Evolutionary conservation across 2,113 vertebrate genomes (phyloP).

Genomic region (Cervus canadensis): DNA sequence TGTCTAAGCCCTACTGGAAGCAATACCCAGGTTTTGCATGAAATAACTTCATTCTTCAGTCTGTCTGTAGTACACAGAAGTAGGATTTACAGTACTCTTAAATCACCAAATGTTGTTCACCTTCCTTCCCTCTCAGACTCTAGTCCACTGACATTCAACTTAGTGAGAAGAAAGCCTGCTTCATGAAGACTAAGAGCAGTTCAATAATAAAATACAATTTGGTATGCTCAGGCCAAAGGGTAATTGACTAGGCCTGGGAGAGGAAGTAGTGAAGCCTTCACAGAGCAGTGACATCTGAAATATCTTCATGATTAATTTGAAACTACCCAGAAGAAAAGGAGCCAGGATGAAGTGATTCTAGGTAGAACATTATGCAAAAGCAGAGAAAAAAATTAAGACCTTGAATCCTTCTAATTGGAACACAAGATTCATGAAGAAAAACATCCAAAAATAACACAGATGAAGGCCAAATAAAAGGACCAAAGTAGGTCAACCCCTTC

Average conservation of each 20-base stretch:
- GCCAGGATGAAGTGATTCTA: background rate
- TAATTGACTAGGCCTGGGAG: background rate
- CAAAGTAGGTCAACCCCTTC: background rate
- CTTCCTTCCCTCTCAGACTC: background rate
- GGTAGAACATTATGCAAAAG: background rate
- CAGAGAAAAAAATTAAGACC: background rate
- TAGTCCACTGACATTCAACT: background rate
- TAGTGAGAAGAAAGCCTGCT: background rate
- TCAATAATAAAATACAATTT: constrained; percentile 5
- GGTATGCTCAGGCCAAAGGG: background rate
- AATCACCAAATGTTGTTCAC: background rate
- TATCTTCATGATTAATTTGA: background rate
- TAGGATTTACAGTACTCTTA: background rate
- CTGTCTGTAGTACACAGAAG: background rate
- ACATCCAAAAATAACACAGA: background rate
- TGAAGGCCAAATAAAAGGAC: background rate
- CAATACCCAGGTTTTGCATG: background rate
- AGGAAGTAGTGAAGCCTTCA: background rate
- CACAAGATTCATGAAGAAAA: background rate
- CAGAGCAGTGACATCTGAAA: background rate
- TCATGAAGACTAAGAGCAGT: background rate
- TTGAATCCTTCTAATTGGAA: background rate
- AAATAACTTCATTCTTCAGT: background rate
- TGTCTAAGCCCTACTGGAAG: background rate
- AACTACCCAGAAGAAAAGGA: background rate